Evolutionary conservation across 2,888 invertebrate species (phyloP).

Genomic region (Tenthredo notha): DNA sequence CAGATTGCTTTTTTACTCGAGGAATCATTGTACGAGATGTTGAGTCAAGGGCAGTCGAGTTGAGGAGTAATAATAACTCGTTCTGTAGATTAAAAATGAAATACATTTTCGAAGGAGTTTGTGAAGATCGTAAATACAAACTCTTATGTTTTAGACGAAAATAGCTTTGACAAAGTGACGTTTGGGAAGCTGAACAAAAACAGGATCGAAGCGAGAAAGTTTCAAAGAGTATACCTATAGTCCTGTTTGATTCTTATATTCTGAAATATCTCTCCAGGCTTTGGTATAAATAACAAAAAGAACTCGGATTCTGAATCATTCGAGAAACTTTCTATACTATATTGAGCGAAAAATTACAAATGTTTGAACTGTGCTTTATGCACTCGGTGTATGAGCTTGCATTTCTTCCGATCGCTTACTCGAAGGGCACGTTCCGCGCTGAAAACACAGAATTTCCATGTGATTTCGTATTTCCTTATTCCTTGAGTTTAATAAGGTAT

Average conservation of each 20-base stretch:
- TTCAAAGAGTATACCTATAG: slow-evolving; percentile 2
- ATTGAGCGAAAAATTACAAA: slow-evolving; percentile 73
- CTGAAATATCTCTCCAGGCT: slow-evolving; percentile 21
- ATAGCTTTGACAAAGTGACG: slow-evolving; percentile 21
- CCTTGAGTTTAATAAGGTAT: too few species aligned
- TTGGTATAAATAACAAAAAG: slow-evolving; percentile 26
- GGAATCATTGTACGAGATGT: not conserved
- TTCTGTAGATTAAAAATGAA: slow-evolving; percentile 19
- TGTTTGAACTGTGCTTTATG: slow-evolving; percentile 60
- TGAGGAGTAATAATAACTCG: not conserved
- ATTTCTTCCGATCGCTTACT: too few species aligned
- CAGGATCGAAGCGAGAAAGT: slow-evolving; percentile 25
- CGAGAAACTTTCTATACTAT: slow-evolving; percentile 67
- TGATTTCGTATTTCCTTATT: too few species aligned
- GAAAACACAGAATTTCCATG: too few species aligned
- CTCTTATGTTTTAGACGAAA: slow-evolving; percentile 23
- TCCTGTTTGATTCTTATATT: slow-evolving; percentile 28
- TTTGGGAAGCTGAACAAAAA: slow-evolving; percentile 26
- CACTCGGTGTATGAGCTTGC: not conserved
- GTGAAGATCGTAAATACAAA: slow-evolving; percentile 17
- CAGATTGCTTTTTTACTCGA: slow-evolving; percentile 32
- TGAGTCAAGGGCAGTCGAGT: slow-evolving; percentile 17
- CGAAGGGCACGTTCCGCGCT: too few species aligned
- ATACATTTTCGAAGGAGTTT: slow-evolving; percentile 3
- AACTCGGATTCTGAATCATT: slow-evolving; percentile 64